phyloP scores from a whole-genome alignment of 2,888 invertebrate genomes.

The Sussaba pulchella region DNA sequence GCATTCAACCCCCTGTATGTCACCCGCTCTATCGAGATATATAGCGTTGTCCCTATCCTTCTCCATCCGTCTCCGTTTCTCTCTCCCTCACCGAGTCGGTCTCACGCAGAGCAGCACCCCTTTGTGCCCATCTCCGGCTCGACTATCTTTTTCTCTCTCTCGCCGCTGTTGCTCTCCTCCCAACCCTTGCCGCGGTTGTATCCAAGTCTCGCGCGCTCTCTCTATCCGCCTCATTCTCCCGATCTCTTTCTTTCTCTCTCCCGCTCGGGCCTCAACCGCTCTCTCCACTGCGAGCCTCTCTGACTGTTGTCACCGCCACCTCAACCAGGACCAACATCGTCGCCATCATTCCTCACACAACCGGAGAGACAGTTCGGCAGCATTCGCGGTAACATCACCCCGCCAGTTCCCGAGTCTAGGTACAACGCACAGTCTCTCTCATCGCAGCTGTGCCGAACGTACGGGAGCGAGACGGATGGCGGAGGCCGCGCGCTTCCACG shows the following conservation, averaged over 20 bases:
- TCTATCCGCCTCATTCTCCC: slow-evolving; percentile 26
- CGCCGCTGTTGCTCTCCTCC: no score
- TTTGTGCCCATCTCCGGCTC: slow-evolving; percentile 31
- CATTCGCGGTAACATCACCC: slow-evolving; percentile 41
- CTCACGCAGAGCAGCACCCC: slow-evolving; percentile 21
- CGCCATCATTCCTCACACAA: slow-evolving; percentile 26
- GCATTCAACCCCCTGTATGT: slow-evolving; percentile 59
- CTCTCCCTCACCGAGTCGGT: slow-evolving; percentile 24
- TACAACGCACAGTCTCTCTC: no score
- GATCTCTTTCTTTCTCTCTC: slow-evolving; percentile 49
- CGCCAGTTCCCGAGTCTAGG: no score
- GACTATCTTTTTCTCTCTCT: slow-evolving; percentile 55
- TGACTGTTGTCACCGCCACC: slow-evolving; percentile 64
- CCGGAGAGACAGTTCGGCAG: slow-evolving; percentile 2
- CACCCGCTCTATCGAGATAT: background rate
- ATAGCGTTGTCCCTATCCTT: slow-evolving; percentile 45
- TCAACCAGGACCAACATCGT: slow-evolving; percentile 13
- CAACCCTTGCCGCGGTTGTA: slow-evolving; percentile 29
- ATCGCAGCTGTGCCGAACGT: background rate
- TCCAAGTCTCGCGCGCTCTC: slow-evolving; percentile 39
- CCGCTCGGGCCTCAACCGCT: slow-evolving; percentile 42
- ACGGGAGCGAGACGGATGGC: background rate
- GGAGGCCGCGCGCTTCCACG: background rate
- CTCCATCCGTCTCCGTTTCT: slow-evolving; percentile 46
- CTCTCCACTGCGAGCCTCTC: slow-evolving; percentile 56